A percentile compares a stretch with the other conserved stretches of the same genome.
Conservation (phyloP, 2,888 invertebrate species). For the Parnassius orleans region DNA sequence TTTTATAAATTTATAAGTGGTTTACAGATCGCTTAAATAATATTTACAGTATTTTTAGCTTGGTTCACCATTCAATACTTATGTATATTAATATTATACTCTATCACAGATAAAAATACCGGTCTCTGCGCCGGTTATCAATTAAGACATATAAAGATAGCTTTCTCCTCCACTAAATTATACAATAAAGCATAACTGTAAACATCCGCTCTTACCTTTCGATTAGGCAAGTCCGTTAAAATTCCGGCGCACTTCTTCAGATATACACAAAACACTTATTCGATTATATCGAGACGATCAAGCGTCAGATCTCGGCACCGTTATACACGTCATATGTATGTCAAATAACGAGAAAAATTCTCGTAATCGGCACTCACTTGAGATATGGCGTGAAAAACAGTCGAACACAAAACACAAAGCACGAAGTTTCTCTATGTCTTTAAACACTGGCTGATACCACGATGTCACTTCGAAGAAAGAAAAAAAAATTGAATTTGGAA, state of each 20-base stretch:
- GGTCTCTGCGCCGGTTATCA: conserved; percentile 26
- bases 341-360: conserved; percentile 68
- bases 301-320: conserved; percentile 71
- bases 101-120: conserved; percentile 4
- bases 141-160: conserved; percentile 40
- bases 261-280: conserved; percentile 71
- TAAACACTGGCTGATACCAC: conserved; percentile 38
- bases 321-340: conserved; percentile 78
- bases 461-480: conserved; percentile 39
- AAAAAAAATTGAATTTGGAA: conserved; percentile 42
- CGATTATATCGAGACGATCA: conserved; percentile 75
- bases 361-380: conserved; percentile 48
- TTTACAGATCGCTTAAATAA: too few species aligned
- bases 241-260: conserved; percentile 72
- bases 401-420: conserved; percentile 61
- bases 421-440: conserved; percentile 42
- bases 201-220: conserved; percentile 74
- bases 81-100: not conserved
- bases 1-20: not conserved
- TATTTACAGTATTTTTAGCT: too few species aligned
- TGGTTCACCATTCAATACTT: not conserved
- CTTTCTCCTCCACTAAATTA: conserved; percentile 56
- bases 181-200: conserved; percentile 76
- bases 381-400: conserved; percentile 39
- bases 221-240: conserved; percentile 77